Conservation (phyloP, 2,888 invertebrate species). For the Acanthopleura granulata region DNA sequence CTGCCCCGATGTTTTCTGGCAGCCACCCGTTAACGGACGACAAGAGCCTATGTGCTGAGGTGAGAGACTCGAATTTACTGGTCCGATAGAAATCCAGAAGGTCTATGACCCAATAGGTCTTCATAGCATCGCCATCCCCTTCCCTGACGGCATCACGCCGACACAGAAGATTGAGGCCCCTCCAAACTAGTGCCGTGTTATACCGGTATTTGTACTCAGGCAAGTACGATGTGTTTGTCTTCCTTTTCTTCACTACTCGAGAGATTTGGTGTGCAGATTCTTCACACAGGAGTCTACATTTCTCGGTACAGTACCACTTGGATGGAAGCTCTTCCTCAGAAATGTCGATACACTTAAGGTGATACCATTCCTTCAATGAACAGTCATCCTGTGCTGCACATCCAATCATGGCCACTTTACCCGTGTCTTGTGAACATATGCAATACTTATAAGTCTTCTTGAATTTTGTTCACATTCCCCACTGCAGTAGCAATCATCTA, state of each 20-base stretch:
- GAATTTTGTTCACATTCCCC: constrained; percentile 20
- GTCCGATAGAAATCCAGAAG: constrained; percentile 21
- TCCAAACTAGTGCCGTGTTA: constrained; percentile 30
- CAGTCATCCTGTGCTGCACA: constrained; percentile 27
- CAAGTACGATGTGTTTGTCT: not conserved
- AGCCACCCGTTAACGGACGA: constrained; percentile 25
- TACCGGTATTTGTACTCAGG: constrained; percentile 27
- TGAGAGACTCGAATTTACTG: constrained; percentile 32
- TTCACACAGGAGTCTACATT: constrained; percentile 19
- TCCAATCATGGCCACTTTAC: constrained; percentile 33
- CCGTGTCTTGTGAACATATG: constrained; percentile 28
- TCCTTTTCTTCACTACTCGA: constrained; percentile 15
- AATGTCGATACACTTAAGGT: constrained; percentile 28
- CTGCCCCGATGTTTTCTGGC: constrained; percentile 19
- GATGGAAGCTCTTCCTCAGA: constrained; percentile 27
- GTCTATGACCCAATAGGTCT: constrained; percentile 32
- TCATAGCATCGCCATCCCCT: constrained; percentile 39
- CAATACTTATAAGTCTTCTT: constrained; percentile 26
- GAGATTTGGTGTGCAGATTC: not conserved
- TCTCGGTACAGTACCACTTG: constrained; percentile 31
- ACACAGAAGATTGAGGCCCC: constrained; percentile 34
- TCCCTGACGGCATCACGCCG: constrained; percentile 39
- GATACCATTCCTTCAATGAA: constrained; percentile 32
- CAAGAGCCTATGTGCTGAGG: constrained; percentile 30
- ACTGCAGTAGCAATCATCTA: constrained; percentile 25